These are phyloP conservation scores for Odontamblyopus lacepedii DNA, from an alignment of 2,797 vertebrate genomes.

Conservation along the genomic window DNA sequence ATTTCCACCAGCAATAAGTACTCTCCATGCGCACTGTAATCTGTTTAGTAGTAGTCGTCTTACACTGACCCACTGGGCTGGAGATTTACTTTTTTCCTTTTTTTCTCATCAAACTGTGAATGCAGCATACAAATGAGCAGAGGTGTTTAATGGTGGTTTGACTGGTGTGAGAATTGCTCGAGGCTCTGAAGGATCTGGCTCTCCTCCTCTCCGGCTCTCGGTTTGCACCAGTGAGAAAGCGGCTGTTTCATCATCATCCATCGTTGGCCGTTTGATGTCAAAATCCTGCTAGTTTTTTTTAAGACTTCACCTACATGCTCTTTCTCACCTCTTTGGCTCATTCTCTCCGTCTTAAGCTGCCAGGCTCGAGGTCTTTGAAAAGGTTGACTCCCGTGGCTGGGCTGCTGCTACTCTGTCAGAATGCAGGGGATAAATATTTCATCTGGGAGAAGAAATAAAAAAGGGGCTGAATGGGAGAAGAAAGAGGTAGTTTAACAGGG, in stretches of 20 bases:
- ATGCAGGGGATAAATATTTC: slow-evolving; percentile 71
- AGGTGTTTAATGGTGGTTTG: slow-evolving; percentile 32
- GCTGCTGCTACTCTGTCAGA: slow-evolving; percentile 44
- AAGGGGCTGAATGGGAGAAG: neutral
- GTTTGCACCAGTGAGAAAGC: slow-evolving; percentile 10
- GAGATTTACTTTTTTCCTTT: neutral
- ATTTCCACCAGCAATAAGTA: neutral
- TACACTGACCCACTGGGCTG: slow-evolving; percentile 13
- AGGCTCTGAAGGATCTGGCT: neutral
- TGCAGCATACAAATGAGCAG: slow-evolving; percentile 19
- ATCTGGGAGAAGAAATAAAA: slow-evolving; percentile 35
- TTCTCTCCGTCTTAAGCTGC: slow-evolving; percentile 37
- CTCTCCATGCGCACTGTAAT: neutral
- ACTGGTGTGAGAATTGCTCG: slow-evolving; percentile 33
- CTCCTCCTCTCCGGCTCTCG: slow-evolving; percentile 11
- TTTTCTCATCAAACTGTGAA: neutral
- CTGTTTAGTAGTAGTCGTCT: slow-evolving; percentile 3
- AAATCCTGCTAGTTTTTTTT: slow-evolving; percentile 12
- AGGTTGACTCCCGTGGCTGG: slow-evolving; percentile 56
- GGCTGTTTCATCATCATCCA: slow-evolving; percentile 50
- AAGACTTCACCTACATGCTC: slow-evolving; percentile 6
- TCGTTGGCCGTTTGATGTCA: slow-evolving; percentile 48
- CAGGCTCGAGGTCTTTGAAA: slow-evolving; percentile 60
- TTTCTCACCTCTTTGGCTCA: slow-evolving; percentile 18
- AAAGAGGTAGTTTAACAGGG: neutral